Conservation (phyloP, 2,113 vertebrate genomes). For the Notothenia coriiceps region DNA sequence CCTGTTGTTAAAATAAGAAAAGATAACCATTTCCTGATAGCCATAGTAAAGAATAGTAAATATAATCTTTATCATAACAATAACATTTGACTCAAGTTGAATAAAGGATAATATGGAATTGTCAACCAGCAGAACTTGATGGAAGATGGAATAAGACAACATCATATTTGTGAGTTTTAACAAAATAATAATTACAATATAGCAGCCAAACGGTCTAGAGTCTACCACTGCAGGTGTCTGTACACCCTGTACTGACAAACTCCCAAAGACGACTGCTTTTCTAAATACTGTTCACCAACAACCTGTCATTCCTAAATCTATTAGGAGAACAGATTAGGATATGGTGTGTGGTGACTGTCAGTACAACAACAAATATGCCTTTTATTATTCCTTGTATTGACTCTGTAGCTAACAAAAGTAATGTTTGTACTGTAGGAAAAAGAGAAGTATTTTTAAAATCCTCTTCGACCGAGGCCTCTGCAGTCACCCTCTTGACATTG, state of each 20-base stretch:
- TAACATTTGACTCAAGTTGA: not conserved
- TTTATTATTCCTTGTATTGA: not conserved
- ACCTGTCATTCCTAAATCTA: not conserved
- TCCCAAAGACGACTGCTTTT: not conserved
- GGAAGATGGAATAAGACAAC: not conserved
- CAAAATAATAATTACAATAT: not conserved
- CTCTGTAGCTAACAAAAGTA: not conserved
- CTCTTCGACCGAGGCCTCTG: constrained; percentile 19
- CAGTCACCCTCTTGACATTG: constrained; percentile 68
- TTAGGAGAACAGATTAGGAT: not conserved
- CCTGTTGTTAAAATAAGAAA: not conserved
- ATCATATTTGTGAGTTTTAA: not conserved
- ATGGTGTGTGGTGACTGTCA: not conserved
- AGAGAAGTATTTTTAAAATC: constrained; percentile 12
- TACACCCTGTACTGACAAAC: not conserved
- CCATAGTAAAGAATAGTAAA: not conserved
- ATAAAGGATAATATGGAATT: not conserved
- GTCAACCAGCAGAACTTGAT: not conserved
- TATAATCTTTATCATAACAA: not conserved
- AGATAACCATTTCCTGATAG: not conserved
- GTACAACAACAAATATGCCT: not conserved
- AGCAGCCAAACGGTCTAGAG: no score
- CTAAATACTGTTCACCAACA: constrained; percentile 9
- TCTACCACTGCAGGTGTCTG: not conserved
- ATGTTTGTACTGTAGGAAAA: not conserved